Percentiles rank a stretch among this genome's conserved stretches.
phyloP scores from a whole-genome alignment of 2,888 invertebrate species.

The Drosophila mercatorum region DNA sequence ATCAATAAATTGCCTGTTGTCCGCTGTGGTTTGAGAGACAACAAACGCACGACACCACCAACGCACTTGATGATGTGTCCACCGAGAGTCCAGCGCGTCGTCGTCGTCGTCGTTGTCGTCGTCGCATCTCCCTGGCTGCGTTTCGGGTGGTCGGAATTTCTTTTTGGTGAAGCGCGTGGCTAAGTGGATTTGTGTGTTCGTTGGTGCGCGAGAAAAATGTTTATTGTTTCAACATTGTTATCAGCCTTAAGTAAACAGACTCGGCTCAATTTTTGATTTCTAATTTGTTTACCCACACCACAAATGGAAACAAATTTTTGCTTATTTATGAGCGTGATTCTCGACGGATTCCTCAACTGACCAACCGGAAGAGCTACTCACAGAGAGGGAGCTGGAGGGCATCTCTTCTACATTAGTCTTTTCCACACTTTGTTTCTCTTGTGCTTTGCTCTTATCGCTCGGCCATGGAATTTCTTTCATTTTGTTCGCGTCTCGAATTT shows the following conservation, averaged over 20 bases:
- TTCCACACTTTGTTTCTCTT: conserved; percentile 46
- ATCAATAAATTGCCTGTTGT: conserved; percentile 82
- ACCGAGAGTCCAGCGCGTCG: conserved; percentile 11
- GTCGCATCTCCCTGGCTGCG: conserved; percentile 21
- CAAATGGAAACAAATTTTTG: conserved; percentile 16
- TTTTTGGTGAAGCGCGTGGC: conserved; percentile 65
- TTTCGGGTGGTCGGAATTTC: conserved; percentile 56
- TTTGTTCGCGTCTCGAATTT: conserved; percentile 73
- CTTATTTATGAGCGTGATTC: conserved; percentile 71
- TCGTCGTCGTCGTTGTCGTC: background rate
- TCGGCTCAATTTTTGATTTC: conserved; percentile 79
- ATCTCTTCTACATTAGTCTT: conserved; percentile 52
- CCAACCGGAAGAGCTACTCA: conserved; percentile 61
- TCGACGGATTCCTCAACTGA: conserved; percentile 64
- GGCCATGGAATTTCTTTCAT: conserved; percentile 61
- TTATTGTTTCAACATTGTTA: conserved; percentile 84
- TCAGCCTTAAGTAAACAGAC: conserved; percentile 82
- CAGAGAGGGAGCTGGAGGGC: background rate
- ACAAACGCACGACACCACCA: conserved; percentile 41
- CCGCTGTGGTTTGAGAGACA: conserved; percentile 42
- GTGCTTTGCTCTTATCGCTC: conserved; percentile 59
- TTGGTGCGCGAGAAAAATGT: conserved; percentile 82
- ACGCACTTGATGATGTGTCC: conserved; percentile 59
- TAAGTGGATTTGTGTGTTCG: conserved; percentile 84
- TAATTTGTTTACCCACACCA: conserved; percentile 76